Evolutionary conservation across 2,888 invertebrate genomes (phyloP), one percentile per base, ranked within the genome.

Genomic region (Ophraella communa): DNA sequence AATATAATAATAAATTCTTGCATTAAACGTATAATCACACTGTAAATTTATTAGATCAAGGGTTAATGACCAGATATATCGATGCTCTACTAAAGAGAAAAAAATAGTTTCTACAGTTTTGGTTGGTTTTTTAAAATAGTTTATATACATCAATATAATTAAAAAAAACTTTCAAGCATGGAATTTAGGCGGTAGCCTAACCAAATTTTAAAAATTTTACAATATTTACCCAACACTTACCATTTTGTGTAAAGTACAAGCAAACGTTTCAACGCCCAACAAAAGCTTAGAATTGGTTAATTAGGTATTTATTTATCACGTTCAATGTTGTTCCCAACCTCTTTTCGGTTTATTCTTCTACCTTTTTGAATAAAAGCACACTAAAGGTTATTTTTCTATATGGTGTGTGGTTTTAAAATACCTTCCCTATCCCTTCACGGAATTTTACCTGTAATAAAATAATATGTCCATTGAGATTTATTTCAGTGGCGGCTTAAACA

Each of bases 401-500:
- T 54, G 39, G 42, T 44, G 55, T 24, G 44, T 30, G 21, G 10
- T 27, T 21, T 55, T 55, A 27, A 42, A 30, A 44, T 24, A 17
- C 17, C 23, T 55, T 44, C 39, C 42, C 42, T 39, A 49, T 58
- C 45, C 45, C 44, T 63, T 58, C 49, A 20, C 27, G 58, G 64
- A 59, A 64, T 64, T 64, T 59, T 64, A 64, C 64, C 64, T 64
- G 64, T 35, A 54, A 59, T 59, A 24, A 54, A 45, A 62, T 20
- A 53, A 20, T 47, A 47, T 54, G 17, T 39, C 14, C 17, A 39
- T 39, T 39, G 39, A 17, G 17, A 39, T 39, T 39, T 17, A 39
- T 7, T 7, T 39, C 39, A 39, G 39, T 17, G 39, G 39, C 39
- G 17, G 17, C 14, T 17, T 39, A 2, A 8, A 14, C 2, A 14